A percentile compares a stretch with the other conserved stretches of the same genome.
Evolutionary conservation across 2,113 vertebrate genomes (phyloP).

Genomic region (Callipepla californica): DNA sequence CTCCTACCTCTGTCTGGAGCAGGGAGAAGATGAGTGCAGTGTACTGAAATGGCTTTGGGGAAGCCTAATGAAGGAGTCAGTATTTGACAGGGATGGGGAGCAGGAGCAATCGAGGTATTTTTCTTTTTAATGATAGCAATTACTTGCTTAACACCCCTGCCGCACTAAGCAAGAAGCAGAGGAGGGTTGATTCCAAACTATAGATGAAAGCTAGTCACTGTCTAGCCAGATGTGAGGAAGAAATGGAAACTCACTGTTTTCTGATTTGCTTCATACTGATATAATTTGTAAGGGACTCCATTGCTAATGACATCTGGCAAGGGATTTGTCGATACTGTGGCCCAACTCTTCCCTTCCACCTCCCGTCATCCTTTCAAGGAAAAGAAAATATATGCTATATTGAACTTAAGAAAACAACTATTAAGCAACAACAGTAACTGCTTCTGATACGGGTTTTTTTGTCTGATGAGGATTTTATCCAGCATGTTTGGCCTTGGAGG

Average conservation of each 20-base stretch:
- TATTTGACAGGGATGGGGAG: neutral
- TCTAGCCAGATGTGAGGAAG: slow-evolving; percentile 31
- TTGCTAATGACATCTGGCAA: slow-evolving; percentile 53
- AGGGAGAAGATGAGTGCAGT: neutral
- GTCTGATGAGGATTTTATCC: slow-evolving; percentile 59
- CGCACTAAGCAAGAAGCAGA: neutral
- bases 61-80: slow-evolving; percentile 4
- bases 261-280: slow-evolving; percentile 45
- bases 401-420: slow-evolving; percentile 28
- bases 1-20: neutral
- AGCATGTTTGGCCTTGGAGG: slow-evolving; percentile 65
- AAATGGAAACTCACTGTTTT: slow-evolving; percentile 56
- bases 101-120: neutral
- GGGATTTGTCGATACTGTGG: neutral
- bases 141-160: slow-evolving; percentile 41
- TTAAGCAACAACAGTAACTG: slow-evolving; percentile 31
- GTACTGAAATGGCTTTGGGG: neutral
- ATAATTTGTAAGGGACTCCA: slow-evolving; percentile 50
- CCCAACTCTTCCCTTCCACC: neutral
- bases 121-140: slow-evolving; percentile 45
- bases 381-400: slow-evolving; percentile 26
- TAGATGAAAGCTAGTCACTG: slow-evolving; percentile 37
- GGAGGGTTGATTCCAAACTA: slow-evolving; percentile 19
- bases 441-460: slow-evolving; percentile 7
- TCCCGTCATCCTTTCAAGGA: neutral